Conservation (phyloP, 2,888 invertebrate genomes). For the Chrysomela aeneicollis region DNA sequence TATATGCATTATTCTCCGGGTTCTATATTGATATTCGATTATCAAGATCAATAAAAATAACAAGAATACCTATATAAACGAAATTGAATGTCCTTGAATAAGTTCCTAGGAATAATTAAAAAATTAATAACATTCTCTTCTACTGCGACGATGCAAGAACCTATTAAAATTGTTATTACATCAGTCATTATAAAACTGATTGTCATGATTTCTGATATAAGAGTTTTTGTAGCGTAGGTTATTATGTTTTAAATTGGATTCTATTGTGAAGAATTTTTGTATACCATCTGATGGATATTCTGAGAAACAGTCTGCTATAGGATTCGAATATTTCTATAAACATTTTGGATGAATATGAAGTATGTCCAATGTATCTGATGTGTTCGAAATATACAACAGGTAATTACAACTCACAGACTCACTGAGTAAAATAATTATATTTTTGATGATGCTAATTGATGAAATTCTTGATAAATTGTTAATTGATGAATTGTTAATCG, state of each 20-base stretch:
- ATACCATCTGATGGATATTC: constrained; percentile 21
- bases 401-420: no score
- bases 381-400: no score
- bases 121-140: constrained; percentile 35
- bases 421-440: no score
- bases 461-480: no score
- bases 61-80: not conserved
- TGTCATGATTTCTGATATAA: constrained; percentile 44
- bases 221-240: constrained; percentile 34
- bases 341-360: no score
- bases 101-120: constrained; percentile 37
- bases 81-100: constrained; percentile 35
- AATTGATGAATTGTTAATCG: no score
- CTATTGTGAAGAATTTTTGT: constrained; percentile 28
- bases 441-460: no score
- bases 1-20: no score
- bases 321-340: no score
- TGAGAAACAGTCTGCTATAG: not conserved
- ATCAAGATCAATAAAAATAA: no score
- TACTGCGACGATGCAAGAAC: constrained; percentile 37
- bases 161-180: constrained; percentile 46
- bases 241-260: constrained; percentile 33
- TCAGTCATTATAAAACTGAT: constrained; percentile 42
- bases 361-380: no score
- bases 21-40: no score